These are phyloP conservation scores for Microplitis deprimator DNA, from an alignment of 2,888 invertebrate genomes.

Conservation along the genomic window DNA sequence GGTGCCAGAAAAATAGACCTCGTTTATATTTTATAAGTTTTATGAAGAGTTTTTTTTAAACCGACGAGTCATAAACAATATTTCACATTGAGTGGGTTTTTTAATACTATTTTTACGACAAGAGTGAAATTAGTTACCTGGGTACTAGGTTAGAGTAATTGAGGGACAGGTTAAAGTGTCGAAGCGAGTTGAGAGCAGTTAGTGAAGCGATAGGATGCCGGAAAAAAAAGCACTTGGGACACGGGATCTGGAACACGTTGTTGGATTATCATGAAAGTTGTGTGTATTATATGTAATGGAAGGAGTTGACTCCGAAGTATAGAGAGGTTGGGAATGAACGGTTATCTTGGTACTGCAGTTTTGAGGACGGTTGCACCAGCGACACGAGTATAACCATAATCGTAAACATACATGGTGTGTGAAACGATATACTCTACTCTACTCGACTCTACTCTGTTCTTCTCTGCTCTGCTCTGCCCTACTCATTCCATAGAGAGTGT, in stretches of 20 bases:
- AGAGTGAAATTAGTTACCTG: not conserved
- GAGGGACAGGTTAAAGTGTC: constrained; percentile 1
- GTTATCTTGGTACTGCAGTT: constrained; percentile 57
- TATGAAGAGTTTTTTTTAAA: too few relatives aligned
- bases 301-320: constrained; percentile 42
- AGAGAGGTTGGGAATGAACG: constrained; percentile 50
- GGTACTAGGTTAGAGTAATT: constrained; percentile 3
- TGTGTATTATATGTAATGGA: constrained; percentile 35
- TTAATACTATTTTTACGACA: not conserved
- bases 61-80: not conserved
- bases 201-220: not conserved
- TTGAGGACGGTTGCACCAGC: constrained; percentile 50
- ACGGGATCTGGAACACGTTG: constrained; percentile 25
- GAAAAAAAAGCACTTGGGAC: constrained; percentile 15
- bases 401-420: constrained; percentile 59
- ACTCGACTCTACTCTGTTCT: not conserved
- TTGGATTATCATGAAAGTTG: constrained; percentile 48
- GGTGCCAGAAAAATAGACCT: too few relatives aligned
- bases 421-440: constrained; percentile 53
- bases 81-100: not conserved
- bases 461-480: not conserved
- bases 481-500: constrained; percentile 10
- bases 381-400: constrained; percentile 51
- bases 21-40: too few relatives aligned
- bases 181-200: not conserved